These are phyloP conservation scores for Strigamia crassipes DNA, from an alignment of 2,888 invertebrate species.

Conservation along the genomic window DNA sequence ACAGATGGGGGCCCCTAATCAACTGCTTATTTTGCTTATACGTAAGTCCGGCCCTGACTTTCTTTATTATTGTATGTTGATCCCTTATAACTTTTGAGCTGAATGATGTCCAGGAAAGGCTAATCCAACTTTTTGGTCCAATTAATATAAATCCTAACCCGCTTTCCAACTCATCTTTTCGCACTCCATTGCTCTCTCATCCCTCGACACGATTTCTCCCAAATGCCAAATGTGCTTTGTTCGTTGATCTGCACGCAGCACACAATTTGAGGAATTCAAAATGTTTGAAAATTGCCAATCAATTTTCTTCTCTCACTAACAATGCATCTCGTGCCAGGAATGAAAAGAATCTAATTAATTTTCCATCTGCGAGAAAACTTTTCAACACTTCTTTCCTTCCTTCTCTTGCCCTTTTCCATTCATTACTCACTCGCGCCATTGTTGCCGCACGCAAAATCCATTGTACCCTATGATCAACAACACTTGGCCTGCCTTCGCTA, in stretches of 20 bases:
- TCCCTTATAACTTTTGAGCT: no score
- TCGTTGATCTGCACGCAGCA: conserved; percentile 3
- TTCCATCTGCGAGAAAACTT: conserved; percentile 2
- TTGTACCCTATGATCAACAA: conserved; percentile 26
- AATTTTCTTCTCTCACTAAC: conserved; percentile 22
- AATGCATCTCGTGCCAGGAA: conserved; percentile 13
- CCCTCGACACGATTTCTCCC: background rate
- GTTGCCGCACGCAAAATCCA: conserved; percentile 8
- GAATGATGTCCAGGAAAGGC: no score
- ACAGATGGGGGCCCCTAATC: no score
- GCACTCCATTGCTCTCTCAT: background rate
- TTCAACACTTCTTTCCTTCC: background rate
- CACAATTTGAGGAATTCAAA: conserved; percentile 14
- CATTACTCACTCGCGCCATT: conserved; percentile 12
- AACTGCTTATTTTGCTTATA: no score
- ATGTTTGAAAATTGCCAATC: conserved; percentile 29
- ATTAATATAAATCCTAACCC: no score
- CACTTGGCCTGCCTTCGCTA: conserved; percentile 10
- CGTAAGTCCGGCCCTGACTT: no score
- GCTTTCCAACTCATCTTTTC: background rate
- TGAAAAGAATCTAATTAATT: conserved; percentile 23
- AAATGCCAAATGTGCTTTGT: background rate
- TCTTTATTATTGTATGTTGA: no score
- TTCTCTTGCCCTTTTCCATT: conserved; percentile 17
- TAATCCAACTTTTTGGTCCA: no score